phyloP scores from a whole-genome alignment of 2,888 invertebrate species.

The Tiliacea aurago region DNA sequence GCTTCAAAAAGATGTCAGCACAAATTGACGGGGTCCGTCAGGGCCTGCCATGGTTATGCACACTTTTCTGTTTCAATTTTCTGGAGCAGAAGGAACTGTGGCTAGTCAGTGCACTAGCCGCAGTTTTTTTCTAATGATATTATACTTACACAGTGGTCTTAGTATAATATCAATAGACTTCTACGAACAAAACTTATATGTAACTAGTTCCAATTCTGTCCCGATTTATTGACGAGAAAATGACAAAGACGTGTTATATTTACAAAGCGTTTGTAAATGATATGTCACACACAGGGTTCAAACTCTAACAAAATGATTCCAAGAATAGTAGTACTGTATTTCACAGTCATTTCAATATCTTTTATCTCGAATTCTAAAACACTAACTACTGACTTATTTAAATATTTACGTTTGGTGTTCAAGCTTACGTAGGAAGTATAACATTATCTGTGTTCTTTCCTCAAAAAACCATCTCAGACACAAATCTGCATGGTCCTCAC shows the following conservation, averaged over 20 bases:
- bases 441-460: too few relatives aligned
- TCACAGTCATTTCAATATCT: background rate
- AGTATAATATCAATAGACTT: too few relatives aligned
- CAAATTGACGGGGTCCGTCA: too few relatives aligned
- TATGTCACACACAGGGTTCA: background rate
- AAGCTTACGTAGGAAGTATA: background rate
- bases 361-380: background rate
- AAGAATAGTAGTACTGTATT: background rate
- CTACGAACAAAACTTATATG: too few relatives aligned
- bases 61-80: background rate
- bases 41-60: too few relatives aligned
- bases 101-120: too few relatives aligned
- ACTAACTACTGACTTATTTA: background rate
- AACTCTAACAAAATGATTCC: background rate
- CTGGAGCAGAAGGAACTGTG: background rate
- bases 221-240: background rate
- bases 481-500: too few relatives aligned
- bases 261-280: background rate
- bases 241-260: background rate
- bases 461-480: too few relatives aligned
- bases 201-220: background rate
- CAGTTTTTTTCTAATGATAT: too few relatives aligned
- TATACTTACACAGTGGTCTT: too few relatives aligned
- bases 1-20: too few relatives aligned
- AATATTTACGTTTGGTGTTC: background rate